Percentiles rank a stretch among this genome's conserved stretches.
These are phyloP conservation scores for Dione juno DNA, from an alignment of 2,888 invertebrate genomes.

Conservation along the genomic window DNA sequence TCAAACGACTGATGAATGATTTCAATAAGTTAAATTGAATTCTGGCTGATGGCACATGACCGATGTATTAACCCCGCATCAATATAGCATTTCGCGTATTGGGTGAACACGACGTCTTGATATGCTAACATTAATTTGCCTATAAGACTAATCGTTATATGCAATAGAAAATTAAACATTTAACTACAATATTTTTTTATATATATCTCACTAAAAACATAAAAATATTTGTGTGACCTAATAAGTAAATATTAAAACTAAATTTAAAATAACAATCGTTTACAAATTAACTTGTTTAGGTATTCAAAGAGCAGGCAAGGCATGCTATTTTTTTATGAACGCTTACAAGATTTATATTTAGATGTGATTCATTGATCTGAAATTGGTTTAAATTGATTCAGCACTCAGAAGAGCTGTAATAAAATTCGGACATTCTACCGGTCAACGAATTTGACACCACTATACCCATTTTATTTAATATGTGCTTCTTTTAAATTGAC, in stretches of 20 bases:
- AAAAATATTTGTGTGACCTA: background rate
- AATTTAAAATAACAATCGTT: background rate
- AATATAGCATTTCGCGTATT: background rate
- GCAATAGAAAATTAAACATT: background rate
- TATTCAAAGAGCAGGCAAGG: background rate
- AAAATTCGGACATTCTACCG: slow-evolving; percentile 58
- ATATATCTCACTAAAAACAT: background rate
- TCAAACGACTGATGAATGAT: slow-evolving; percentile 1
- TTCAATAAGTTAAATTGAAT: background rate
- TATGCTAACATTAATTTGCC: background rate
- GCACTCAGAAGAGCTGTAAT: slow-evolving; percentile 50
- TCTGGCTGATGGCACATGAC: background rate
- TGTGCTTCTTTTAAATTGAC: slow-evolving; percentile 29
- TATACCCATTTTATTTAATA: slow-evolving; percentile 40
- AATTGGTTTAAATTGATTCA: slow-evolving; percentile 56
- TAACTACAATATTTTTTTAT: background rate
- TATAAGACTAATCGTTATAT: too few species aligned
- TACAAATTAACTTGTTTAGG: background rate
- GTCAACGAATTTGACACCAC: slow-evolving; percentile 64
- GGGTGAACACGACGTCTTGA: background rate
- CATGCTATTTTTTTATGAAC: background rate
- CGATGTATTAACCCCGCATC: background rate
- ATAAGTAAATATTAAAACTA: background rate
- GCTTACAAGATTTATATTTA: slow-evolving; percentile 21
- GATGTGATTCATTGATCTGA: slow-evolving; percentile 30